Evolutionary conservation across 2,888 invertebrate genomes (phyloP).

Genomic region (Brenthis hecate): DNA sequence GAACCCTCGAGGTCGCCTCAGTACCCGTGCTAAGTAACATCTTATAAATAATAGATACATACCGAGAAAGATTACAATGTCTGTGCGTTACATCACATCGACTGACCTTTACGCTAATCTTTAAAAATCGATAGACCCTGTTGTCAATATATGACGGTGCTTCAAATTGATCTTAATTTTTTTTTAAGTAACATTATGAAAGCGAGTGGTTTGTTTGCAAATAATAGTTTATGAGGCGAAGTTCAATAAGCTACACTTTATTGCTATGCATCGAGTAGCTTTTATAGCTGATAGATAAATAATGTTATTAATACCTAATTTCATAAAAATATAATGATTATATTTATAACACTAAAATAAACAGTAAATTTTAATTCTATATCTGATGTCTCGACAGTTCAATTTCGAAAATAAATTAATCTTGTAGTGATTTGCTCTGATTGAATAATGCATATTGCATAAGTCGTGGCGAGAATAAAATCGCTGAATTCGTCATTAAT

Average conservation of each 20-base stretch:
- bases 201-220: background rate
- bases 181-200: too few relatives aligned
- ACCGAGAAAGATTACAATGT: background rate
- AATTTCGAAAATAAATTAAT: background rate
- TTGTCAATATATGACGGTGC: too few relatives aligned
- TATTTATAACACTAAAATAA: too few relatives aligned
- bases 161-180: too few relatives aligned
- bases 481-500: background rate
- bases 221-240: background rate
- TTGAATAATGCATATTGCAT: background rate
- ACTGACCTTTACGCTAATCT: background rate
- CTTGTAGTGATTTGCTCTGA: background rate
- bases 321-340: too few relatives aligned
- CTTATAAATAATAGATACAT: background rate
- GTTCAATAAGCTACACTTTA: too few relatives aligned
- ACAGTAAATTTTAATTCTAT: too few relatives aligned
- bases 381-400: too few relatives aligned
- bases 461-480: background rate
- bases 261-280: too few relatives aligned
- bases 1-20: background rate
- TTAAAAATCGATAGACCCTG: background rate
- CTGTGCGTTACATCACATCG: conserved; percentile 3
- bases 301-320: too few relatives aligned
- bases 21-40: conserved; percentile 1
- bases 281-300: too few relatives aligned